phyloP scores from a whole-genome alignment of 2,797 vertebrate species.

The Serranus cabrilla region DNA sequence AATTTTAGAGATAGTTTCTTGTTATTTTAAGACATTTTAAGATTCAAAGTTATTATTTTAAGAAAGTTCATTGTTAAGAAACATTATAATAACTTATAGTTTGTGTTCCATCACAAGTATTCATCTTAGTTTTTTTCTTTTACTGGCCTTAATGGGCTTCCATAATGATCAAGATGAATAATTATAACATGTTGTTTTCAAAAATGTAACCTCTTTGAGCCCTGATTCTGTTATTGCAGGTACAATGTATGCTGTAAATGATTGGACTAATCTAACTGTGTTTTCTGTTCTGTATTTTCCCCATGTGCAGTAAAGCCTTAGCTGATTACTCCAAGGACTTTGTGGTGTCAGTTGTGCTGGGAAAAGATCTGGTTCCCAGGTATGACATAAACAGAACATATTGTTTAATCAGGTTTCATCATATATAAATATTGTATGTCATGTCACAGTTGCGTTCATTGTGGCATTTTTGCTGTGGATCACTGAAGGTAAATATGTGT shows the following conservation, averaged over 20 bases:
- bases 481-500: not conserved
- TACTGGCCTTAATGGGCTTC: too few species aligned
- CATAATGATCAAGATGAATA: too few species aligned
- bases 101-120: too few species aligned
- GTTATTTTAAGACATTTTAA: too few species aligned
- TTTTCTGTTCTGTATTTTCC: conserved; percentile 24
- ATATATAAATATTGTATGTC: not conserved
- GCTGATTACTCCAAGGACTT: conserved; percentile 94
- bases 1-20: too few species aligned
- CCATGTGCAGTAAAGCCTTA: conserved; percentile 90
- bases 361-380: conserved; percentile 97
- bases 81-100: too few species aligned
- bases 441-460: not conserved
- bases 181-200: too few species aligned
- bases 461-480: not conserved
- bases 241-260: not conserved
- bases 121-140: too few species aligned
- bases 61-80: too few species aligned
- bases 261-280: not conserved
- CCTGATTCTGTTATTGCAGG: too few species aligned
- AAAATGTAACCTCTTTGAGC: too few species aligned
- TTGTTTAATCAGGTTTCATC: not conserved
- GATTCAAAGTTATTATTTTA: too few species aligned
- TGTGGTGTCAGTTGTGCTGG: conserved; percentile 93
- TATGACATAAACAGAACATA: conserved; percentile 62